These are phyloP conservation scores for Dexiosoma caninum DNA, from an alignment of 2,888 invertebrate species.

Conservation along the genomic window DNA sequence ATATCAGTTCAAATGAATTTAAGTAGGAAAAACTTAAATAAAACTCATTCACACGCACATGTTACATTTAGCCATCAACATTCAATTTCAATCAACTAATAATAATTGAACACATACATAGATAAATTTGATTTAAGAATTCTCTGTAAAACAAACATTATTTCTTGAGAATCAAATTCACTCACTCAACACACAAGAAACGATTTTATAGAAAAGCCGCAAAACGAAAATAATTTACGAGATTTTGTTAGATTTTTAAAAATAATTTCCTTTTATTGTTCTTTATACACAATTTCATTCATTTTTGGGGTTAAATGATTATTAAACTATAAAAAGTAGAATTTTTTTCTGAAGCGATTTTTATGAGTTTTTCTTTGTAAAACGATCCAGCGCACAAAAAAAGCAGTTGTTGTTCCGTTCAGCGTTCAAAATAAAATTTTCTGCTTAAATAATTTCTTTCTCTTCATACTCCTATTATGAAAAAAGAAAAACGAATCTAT, in stretches of 20 bases:
- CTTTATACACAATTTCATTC: not conserved
- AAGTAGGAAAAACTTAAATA: not conserved
- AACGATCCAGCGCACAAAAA: not conserved
- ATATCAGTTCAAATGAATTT: constrained; percentile 10
- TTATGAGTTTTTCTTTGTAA: constrained; percentile 60
- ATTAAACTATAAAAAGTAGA: constrained; percentile 54
- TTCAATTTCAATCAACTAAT: not conserved
- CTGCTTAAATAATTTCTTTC: constrained; percentile 25
- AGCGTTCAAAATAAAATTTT: constrained; percentile 35
- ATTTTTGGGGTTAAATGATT: constrained; percentile 44
- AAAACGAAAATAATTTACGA: constrained; percentile 38
- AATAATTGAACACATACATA: not conserved
- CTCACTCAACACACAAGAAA: not conserved
- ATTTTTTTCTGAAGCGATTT: constrained; percentile 19
- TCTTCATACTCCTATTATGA: not conserved
- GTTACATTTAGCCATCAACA: constrained; percentile 16
- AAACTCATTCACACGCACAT: constrained; percentile 46
- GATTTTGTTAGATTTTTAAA: constrained; percentile 24
- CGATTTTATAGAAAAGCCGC: constrained; percentile 33
- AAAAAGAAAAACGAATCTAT: not conserved
- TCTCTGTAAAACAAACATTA: constrained; percentile 10
- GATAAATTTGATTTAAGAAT: constrained; percentile 16
- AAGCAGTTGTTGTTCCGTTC: constrained; percentile 50
- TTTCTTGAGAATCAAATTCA: constrained; percentile 18
- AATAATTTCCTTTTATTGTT: constrained; percentile 14